phyloP scores from a whole-genome alignment of 1,140 invertebrate genomes.

The Ceratosolen fusciceps region DNA sequence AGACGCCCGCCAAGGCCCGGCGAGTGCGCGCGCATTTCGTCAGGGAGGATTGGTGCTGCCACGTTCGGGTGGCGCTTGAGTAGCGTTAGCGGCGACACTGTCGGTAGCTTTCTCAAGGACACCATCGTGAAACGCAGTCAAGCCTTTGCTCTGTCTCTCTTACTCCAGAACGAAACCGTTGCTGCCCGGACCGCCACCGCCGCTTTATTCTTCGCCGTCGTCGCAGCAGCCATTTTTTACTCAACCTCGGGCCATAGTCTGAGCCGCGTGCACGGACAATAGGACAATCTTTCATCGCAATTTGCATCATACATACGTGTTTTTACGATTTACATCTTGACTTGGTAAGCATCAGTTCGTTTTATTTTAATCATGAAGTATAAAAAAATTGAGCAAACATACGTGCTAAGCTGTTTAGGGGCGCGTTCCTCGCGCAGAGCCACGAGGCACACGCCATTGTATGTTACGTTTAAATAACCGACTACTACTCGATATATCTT shows the following conservation, averaged over 20 bases:
- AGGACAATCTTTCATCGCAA: neutral
- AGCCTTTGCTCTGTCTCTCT: neutral
- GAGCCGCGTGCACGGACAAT: conserved; percentile 28
- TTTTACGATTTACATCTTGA: conserved; percentile 24
- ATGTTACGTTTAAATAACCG: too few relatives aligned
- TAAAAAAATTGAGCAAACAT: too few relatives aligned
- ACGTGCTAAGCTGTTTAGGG: neutral
- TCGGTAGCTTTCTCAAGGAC: conserved; percentile 25
- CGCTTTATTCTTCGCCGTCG: neutral
- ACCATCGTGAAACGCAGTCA: neutral
- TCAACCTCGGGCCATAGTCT: conserved; percentile 19
- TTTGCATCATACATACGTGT: neutral
- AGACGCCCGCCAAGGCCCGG: too few relatives aligned
- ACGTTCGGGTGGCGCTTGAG: neutral
- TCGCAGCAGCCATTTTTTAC: conserved; percentile 29
- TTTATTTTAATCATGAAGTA: neutral
- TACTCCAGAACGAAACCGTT: neutral
- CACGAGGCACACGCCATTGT: neutral
- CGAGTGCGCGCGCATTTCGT: too few relatives aligned
- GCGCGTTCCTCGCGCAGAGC: neutral
- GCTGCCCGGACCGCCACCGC: neutral
- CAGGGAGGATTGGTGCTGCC: neutral
- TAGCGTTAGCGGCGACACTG: neutral
- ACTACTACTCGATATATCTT: too few relatives aligned
- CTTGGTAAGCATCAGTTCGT: conserved; percentile 21